Evolutionary conservation across 1,140 invertebrate species (phyloP).

Genomic region (Portunus trituberculatus): DNA sequence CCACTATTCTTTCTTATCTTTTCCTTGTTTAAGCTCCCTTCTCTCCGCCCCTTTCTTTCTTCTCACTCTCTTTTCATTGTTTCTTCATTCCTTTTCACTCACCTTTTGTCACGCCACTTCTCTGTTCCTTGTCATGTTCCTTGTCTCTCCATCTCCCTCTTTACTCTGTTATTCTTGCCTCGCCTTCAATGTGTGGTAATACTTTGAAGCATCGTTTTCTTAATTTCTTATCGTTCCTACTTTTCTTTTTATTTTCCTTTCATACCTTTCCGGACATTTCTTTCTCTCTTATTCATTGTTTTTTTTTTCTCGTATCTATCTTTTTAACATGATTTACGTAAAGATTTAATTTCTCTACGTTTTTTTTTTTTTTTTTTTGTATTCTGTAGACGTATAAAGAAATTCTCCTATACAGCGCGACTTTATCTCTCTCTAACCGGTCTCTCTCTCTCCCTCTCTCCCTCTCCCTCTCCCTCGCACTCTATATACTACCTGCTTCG

Average conservation of each 20-base stretch:
- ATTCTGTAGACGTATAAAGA: neutral
- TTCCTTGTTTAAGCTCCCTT: neutral
- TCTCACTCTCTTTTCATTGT: neutral
- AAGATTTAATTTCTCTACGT: too few species aligned
- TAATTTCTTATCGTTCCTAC: neutral
- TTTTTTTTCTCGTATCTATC: conserved; percentile 4
- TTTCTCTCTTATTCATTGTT: neutral
- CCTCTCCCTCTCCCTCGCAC: neutral
- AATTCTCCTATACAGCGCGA: neutral
- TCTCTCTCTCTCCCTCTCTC: neutral
- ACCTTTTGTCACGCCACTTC: too few species aligned
- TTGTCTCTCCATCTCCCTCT: neutral
- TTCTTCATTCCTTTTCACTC: neutral
- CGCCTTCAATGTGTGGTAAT: neutral
- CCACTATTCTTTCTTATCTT: neutral
- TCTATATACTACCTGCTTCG: too few species aligned
- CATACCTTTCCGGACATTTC: neutral
- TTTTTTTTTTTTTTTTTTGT: neutral
- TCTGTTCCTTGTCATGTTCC: neutral
- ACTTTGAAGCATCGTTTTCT: neutral
- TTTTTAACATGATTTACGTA: neutral
- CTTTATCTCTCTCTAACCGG: neutral
- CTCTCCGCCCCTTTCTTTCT: neutral
- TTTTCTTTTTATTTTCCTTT: neutral
- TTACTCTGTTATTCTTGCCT: neutral